These are phyloP conservation scores for Nemopilema nomurai DNA, from an alignment of 30 jellyfish, hydroid and myxozoan genomes.

Conservation along the genomic window DNA sequence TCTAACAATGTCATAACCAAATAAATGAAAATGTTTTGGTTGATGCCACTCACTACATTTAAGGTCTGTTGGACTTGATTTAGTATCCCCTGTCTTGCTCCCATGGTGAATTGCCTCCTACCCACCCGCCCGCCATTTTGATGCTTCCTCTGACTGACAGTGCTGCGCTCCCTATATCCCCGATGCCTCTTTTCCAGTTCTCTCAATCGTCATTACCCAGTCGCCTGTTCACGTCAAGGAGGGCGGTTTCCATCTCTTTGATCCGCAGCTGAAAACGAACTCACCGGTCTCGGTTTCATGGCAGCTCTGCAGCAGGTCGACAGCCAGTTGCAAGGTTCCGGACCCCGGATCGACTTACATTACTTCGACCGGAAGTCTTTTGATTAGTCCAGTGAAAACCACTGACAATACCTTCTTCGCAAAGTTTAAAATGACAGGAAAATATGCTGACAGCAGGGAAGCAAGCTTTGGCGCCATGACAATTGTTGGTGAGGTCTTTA, in stretches of 20 bases:
- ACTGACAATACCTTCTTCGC: neutral
- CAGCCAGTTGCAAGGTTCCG: conserved; percentile 1
- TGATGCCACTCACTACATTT: no score
- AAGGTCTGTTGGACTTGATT: no score
- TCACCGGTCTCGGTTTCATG: conserved; percentile 3
- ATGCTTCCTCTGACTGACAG: no score
- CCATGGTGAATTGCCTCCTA: no score
- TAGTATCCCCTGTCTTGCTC: no score
- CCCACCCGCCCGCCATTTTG: no score
- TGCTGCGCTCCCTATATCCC: neutral
- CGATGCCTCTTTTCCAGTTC: neutral
- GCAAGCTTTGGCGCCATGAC: conserved; percentile 1
- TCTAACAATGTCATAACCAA: no score
- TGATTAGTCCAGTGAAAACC: conserved; percentile 15
- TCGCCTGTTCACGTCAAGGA: conserved; percentile 11
- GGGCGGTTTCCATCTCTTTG: conserved; percentile 1
- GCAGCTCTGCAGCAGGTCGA: conserved; percentile 31
- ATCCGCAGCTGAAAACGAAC: conserved; percentile 4
- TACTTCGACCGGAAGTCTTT: conserved; percentile 5
- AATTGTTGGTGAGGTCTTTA: neutral
- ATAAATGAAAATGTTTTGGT: no score
- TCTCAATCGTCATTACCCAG: neutral
- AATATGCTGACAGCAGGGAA: neutral
- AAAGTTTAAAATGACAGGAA: neutral
- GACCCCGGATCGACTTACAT: conserved; percentile 2